Percentiles rank a stretch among this genome's conserved stretches.
phyloP scores from a whole-genome alignment of 2,888 invertebrate species.

The Tuta absoluta region DNA sequence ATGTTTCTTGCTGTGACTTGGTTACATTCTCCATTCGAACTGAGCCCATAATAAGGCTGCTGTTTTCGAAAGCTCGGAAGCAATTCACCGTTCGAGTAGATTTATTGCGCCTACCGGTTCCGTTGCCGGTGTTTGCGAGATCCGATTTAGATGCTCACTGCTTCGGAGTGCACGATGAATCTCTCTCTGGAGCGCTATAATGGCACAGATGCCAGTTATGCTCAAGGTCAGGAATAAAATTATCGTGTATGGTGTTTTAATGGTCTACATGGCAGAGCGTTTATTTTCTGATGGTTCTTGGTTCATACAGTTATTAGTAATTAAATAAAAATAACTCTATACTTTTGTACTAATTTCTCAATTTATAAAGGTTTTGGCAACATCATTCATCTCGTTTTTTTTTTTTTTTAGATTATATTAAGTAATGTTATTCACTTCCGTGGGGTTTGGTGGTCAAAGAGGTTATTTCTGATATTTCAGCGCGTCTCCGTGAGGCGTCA shows the following conservation, averaged over 20 bases:
- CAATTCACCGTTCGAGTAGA: slow-evolving; percentile 19
- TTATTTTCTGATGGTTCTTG: background rate
- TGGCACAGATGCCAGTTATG: slow-evolving; percentile 7
- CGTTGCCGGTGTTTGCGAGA: slow-evolving; percentile 18
- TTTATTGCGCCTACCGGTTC: slow-evolving; percentile 22
- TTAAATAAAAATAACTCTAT: too few relatives aligned
- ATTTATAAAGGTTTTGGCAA: too few relatives aligned
- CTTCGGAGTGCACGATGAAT: slow-evolving; percentile 16
- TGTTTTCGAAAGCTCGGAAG: slow-evolving; percentile 22
- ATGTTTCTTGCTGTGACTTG: too few relatives aligned
- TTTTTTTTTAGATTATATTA: too few relatives aligned
- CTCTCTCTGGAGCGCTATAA: slow-evolving; percentile 7
- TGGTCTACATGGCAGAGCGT: background rate
- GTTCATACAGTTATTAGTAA: too few relatives aligned
- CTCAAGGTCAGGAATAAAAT: background rate
- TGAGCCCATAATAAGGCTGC: slow-evolving; percentile 15
- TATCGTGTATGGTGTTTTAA: background rate
- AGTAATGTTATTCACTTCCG: too few relatives aligned
- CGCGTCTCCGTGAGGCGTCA: too few relatives aligned
- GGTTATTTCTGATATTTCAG: too few relatives aligned
- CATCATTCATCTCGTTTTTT: too few relatives aligned
- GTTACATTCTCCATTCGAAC: background rate
- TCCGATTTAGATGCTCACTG: slow-evolving; percentile 20
- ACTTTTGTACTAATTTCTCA: too few relatives aligned
- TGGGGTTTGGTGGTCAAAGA: too few relatives aligned